phyloP scores from a whole-genome alignment of 2,113 vertebrate genomes.

The Oxyura jamaicensis region DNA sequence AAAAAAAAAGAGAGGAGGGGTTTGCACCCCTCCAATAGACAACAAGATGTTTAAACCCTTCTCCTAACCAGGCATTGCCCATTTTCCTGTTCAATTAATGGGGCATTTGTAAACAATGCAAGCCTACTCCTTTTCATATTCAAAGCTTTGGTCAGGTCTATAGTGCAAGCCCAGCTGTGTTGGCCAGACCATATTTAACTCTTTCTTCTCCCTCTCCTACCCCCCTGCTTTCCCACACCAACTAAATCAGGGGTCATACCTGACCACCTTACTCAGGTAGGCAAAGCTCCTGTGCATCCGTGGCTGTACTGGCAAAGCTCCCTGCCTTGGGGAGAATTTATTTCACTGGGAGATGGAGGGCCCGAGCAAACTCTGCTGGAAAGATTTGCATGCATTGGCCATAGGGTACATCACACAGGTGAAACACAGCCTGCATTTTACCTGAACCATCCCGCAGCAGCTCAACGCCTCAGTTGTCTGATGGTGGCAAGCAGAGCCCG shows the following conservation, averaged over 20 bases:
- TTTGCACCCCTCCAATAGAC: neutral
- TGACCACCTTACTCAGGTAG: neutral
- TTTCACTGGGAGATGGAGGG: neutral
- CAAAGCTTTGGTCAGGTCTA: neutral
- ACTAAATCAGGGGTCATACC: neutral
- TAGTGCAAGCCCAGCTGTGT: neutral
- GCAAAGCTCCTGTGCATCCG: neutral
- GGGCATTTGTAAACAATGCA: neutral
- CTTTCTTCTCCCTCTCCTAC: neutral
- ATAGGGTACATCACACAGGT: neutral
- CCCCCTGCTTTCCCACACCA: neutral
- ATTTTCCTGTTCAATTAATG: neutral
- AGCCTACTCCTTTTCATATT: neutral
- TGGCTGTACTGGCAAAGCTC: neutral
- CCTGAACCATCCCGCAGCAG: neutral
- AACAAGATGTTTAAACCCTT: neutral
- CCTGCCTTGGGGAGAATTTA: neutral
- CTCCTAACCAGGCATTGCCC: neutral
- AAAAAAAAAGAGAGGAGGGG: neutral
- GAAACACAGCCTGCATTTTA: neutral
- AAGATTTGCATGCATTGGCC: neutral
- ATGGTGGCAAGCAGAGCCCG: neutral
- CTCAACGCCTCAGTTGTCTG: neutral
- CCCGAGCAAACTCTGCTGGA: neutral
- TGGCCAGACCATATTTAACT: neutral